A percentile compares a stretch with the other conserved stretches of the same genome.
These are phyloP conservation scores for Lathronympha strigana DNA, from an alignment of 2,888 invertebrate genomes.

Conservation along the genomic window DNA sequence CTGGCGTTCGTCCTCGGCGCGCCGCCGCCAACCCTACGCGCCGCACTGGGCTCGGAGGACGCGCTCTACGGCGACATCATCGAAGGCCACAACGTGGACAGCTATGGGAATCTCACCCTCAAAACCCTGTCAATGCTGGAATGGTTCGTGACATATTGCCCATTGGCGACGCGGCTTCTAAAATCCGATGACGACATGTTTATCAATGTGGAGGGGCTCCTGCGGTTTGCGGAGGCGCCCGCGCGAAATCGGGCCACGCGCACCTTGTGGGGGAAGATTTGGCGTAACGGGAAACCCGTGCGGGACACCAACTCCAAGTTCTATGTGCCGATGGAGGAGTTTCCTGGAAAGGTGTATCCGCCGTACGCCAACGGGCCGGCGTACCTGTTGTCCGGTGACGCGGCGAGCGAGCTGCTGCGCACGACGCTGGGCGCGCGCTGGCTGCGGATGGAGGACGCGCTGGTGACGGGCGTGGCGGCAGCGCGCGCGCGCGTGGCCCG, in stretches of 20 bases:
- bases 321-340: constrained; percentile 92
- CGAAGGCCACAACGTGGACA: constrained; percentile 88
- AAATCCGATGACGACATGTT: constrained; percentile 97
- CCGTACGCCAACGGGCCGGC: constrained; percentile 7
- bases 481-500: constrained; percentile 6
- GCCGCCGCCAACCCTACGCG: constrained; percentile 71
- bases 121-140: constrained; percentile 93
- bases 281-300: constrained; percentile 93
- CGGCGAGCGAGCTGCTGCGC: background rate
- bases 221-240: constrained; percentile 85
- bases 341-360: constrained; percentile 80
- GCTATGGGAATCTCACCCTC: constrained; percentile 92
- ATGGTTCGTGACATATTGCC: constrained; percentile 91
- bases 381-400: constrained; percentile 90
- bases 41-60: constrained; percentile 86
- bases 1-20: constrained; percentile 87
- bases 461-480: constrained; percentile 15
- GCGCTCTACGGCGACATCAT: constrained; percentile 90
- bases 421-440: constrained; percentile 9
- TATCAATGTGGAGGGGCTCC: constrained; percentile 90
- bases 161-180: constrained; percentile 88
- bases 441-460: constrained; percentile 25
- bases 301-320: constrained; percentile 94
- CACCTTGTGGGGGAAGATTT: constrained; percentile 92
- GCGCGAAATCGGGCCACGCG: constrained; percentile 85